Evolutionary conservation across 2,113 vertebrate genomes (phyloP), one percentile per base, ranked within the genome.

Genomic region (Nibea albiflora): DNA sequence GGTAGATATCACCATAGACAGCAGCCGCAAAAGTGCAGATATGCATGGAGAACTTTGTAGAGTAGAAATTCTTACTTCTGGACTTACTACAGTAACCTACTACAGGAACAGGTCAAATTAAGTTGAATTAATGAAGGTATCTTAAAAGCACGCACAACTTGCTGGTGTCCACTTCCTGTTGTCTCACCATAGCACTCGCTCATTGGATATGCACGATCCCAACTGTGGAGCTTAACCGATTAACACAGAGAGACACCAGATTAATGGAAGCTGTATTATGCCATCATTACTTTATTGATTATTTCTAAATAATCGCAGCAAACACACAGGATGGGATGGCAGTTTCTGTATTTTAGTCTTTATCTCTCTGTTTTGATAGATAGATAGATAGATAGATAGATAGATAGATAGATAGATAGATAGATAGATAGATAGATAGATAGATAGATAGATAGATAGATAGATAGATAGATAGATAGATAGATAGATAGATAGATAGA

Each of bases 231-330:
- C 67, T 80, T 81, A 86, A 86, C 83, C 89, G 83, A 93, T 92
- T 89, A 93, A 90, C 90, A 85, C 62, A 79, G 81, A 66, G 72
- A 89, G 85, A 84, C 87, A 78, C 76, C 74, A 86, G 75, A 93
- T 92, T 90, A 89, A 88, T 82, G 77, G 81, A 82, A 78, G 66
- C 78, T 85, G 73, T 89, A 91, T 92, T 76, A 90, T 76, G 68
- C 71, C 80, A 91, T 94, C 89, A 88, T 93, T 91, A 89, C 81
- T 89, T 71, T 79, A 91, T 88, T 89, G 73, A 91, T 93, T 91
- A 92, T 89, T 90, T 92, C 84, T 73, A 89, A 91, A 92, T 91
- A 92, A 92, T 89, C 87, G 78, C 66, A 85, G 56, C 67, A 80
- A 88, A 88, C 11, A 57, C 58, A 74, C 70, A 77, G 46, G 35